Evolutionary conservation across 2,797 vertebrate species (phyloP).

Genomic region (Muscicapa comitata): DNA sequence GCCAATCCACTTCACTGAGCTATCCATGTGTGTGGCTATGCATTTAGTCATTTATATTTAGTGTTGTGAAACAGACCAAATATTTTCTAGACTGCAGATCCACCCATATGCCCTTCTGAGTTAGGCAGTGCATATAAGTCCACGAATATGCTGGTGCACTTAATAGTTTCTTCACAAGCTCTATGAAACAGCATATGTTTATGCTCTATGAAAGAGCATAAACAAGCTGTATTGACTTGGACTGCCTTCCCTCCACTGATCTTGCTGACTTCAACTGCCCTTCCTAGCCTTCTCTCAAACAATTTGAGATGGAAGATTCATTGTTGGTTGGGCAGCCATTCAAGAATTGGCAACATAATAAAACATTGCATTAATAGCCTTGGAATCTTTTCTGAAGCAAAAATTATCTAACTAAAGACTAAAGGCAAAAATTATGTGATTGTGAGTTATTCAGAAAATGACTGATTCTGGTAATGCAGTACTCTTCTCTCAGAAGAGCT

Average conservation of each 20-base stretch:
- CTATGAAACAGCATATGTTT: not conserved
- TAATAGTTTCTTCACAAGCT: not conserved
- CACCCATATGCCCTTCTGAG: not conserved
- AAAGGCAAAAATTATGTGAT: not conserved
- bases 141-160: accelerated
- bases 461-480: not conserved
- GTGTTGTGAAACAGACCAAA: not conserved
- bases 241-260: not conserved
- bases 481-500: not conserved
- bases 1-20: not conserved
- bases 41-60: not conserved
- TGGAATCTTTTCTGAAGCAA: not conserved
- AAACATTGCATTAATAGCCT: not conserved
- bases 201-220: not conserved
- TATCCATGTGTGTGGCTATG: not conserved
- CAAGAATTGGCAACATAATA: not conserved
- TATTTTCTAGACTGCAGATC: not conserved
- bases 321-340: not conserved
- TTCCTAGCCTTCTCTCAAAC: not conserved
- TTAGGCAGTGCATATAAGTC: not conserved
- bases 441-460: not conserved
- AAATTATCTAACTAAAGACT: not conserved
- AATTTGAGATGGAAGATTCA: not conserved
- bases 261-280: not conserved
- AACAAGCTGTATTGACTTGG: not conserved